Base-by-base conservation (phyloP, 2,888 invertebrate species). In the Monopis laevigella region DNA sequence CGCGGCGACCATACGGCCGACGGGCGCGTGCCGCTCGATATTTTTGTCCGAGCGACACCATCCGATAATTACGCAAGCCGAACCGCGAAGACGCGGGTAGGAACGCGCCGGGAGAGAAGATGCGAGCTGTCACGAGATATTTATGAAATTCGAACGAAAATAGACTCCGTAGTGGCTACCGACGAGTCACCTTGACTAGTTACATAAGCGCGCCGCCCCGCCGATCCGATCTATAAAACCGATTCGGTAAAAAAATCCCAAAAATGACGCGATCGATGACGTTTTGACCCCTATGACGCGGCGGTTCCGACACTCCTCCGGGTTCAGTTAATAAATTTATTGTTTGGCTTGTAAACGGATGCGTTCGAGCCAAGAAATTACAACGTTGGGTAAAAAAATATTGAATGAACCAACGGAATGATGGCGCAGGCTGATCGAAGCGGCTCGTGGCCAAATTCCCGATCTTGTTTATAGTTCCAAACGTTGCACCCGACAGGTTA, bases 291-390 rank as follows among this genome's bases (percentile, higher is more conserved):
- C 29, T 5, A 6, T 56, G 48, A 56, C 77, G 78, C 77, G 78
- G 78, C 71, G 74, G 71, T 71, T 69, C 68, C 68, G 77, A 72
- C 78, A 77, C 78, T 77, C 78, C 78, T 73, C 72, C 75, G 35
- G 29, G 66, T 65, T 65, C 58, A 66, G 58, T 75, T 71, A 78
- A 80, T 78, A 77, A 78, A 78, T 80, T 78, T 80, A 80, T 78
- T 77, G 80, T 80, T 78, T 80, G 80, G 80, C 80, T 77, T 78
- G 78, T 77, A 77, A 74, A 75, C 80, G 74, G 75, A 77, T 73
- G 77, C 72, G 77, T 78, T 75, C 65, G 77, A 74, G 78, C 80
- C 77, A 80, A 77, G 77, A 80, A 80, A 78, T 75, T 75, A 75
- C 75, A 71, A 64, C 61, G 74, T 77, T 77, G 70, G 70, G 71